Conservation (phyloP, 2,113 vertebrate genomes). For the Pangasianodon hypophthalmus region DNA sequence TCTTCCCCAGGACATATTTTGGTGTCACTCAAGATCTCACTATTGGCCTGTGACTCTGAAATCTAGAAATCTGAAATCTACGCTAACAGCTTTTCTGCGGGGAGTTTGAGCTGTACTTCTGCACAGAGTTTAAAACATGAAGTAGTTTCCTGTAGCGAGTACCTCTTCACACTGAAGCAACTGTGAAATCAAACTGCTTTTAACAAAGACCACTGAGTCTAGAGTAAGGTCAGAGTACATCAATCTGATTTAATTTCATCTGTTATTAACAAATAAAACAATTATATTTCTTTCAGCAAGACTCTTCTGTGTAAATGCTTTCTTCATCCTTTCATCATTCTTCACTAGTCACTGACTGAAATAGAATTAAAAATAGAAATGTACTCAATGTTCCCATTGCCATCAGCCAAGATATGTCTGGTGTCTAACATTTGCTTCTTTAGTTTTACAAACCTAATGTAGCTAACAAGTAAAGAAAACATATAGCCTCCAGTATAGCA, state of each 20-base stretch:
- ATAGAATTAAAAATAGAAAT: not conserved
- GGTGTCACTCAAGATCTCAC: not conserved
- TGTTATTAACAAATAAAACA: not conserved
- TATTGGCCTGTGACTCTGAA: not conserved
- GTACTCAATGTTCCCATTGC: not conserved
- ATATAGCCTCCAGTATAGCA: not conserved
- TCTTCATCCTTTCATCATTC: not conserved
- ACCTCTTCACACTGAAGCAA: conserved; percentile 4
- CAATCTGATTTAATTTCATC: not conserved
- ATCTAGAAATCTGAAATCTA: not conserved
- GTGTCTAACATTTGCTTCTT: not conserved
- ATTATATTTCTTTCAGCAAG: not conserved
- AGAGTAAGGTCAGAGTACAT: not conserved
- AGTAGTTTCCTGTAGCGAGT: conserved; percentile 49
- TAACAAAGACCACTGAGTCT: not conserved
- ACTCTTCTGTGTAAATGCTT: not conserved
- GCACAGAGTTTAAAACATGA: conserved; percentile 38
- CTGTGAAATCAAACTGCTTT: conserved; percentile 22
- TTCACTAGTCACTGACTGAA: not conserved
- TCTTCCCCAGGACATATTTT: not conserved
- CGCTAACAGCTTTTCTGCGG: not conserved
- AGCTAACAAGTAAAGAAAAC: not conserved
- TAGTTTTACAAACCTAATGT: not conserved
- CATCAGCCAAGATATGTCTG: not conserved
- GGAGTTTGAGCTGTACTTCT: not conserved